phyloP scores from a whole-genome alignment of 2,113 vertebrate genomes.

The Zosterops japonicus region DNA sequence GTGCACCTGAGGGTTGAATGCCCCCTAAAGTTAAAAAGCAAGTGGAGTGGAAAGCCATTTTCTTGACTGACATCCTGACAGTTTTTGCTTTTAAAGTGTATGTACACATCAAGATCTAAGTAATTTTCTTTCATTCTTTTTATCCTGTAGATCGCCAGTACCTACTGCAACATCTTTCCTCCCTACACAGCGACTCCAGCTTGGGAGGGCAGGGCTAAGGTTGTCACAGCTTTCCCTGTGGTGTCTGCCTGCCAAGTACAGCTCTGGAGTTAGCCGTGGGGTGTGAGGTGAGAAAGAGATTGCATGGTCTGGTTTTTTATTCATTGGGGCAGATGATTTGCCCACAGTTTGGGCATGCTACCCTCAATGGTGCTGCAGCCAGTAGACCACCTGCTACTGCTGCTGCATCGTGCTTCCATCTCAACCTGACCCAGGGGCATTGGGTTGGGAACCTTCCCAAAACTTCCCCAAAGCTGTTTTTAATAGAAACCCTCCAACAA shows the following conservation, averaged over 20 bases:
- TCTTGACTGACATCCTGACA: constrained; percentile 73
- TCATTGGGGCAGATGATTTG: constrained; percentile 75
- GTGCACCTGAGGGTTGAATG: constrained; percentile 35
- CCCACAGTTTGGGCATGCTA: constrained; percentile 74
- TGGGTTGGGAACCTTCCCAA: constrained; percentile 74
- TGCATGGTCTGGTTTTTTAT: constrained; percentile 86
- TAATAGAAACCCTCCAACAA: constrained; percentile 55
- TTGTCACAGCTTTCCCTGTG: constrained; percentile 87
- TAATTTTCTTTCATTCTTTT: constrained; percentile 88
- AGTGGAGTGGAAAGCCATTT: constrained; percentile 70
- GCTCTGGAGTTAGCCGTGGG: constrained; percentile 88
- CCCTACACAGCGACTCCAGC: constrained; percentile 89
- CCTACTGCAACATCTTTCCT: constrained; percentile 89
- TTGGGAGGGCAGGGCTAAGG: constrained; percentile 87
- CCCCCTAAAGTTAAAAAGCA: constrained; percentile 55
- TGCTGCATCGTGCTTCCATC: constrained; percentile 61
- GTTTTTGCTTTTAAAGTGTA: constrained; percentile 80
- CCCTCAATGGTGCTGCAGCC: constrained; percentile 59
- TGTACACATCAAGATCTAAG: constrained; percentile 83
- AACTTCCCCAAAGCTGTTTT: constrained; percentile 71
- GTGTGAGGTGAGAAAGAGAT: constrained; percentile 90
- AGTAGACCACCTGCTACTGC: constrained; percentile 68
- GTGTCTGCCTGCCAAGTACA: constrained; percentile 88
- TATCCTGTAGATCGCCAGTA: constrained; percentile 88
- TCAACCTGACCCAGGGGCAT: constrained; percentile 61